phyloP scores from a whole-genome alignment of 92 coral and sea anemone species.

The Porites cylindrica region DNA sequence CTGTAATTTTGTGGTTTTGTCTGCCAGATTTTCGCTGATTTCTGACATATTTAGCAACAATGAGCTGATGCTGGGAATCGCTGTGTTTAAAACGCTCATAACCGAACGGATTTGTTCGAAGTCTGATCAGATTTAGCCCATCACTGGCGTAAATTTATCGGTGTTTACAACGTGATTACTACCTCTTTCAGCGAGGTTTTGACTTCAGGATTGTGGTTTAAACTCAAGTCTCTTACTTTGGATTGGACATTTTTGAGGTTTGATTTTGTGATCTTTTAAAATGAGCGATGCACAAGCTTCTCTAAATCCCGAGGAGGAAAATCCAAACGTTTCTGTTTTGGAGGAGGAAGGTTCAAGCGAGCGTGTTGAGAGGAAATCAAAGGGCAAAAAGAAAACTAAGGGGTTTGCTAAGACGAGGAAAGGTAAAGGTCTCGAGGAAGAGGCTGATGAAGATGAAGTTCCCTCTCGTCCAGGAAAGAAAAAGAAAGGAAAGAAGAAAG shows the following conservation, averaged over 20 bases:
- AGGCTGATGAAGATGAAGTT: constrained; percentile 10
- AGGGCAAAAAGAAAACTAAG: constrained; percentile 42
- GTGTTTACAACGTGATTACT: constrained; percentile 3
- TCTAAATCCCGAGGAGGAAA: constrained; percentile 1
- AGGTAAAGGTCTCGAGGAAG: constrained; percentile 14
- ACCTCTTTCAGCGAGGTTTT: neutral
- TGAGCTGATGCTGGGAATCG: neutral
- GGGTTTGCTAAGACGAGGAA: constrained; percentile 15
- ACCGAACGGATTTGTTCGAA: neutral
- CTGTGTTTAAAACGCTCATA: neutral
- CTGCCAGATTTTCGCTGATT: neutral
- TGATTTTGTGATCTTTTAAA: neutral
- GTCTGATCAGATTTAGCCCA: neutral
- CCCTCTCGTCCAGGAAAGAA: constrained; percentile 34
- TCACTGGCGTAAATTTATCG: neutral
- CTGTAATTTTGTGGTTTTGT: neutral
- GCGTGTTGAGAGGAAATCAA: constrained; percentile 24
- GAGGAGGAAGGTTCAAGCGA: constrained; percentile 13
- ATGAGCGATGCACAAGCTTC: constrained; percentile 36
- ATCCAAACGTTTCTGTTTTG: neutral
- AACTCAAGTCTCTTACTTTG: constrained; percentile 3
- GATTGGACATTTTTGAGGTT: constrained; percentile 6
- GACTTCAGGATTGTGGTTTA: neutral
- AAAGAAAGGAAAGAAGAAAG: constrained; percentile 56
- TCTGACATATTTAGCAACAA: neutral